Evolutionary conservation across 2,888 invertebrate species (phyloP), one percentile per base, ranked within the genome.

Genomic region (Eilema depressum): DNA sequence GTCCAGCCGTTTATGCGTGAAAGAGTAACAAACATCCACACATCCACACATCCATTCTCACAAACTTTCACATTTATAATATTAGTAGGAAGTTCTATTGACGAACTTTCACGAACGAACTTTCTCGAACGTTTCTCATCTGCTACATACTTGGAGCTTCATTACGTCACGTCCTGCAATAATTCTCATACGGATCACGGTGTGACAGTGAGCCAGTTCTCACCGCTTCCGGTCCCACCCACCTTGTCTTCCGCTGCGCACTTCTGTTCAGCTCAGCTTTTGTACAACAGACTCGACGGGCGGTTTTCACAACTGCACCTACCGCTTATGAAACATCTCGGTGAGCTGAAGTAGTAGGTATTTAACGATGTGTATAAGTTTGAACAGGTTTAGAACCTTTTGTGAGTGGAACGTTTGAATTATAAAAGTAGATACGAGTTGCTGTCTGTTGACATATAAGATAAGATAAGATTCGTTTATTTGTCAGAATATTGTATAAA

Each of bases 161-260:
- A 17, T 41, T 14, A 41, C 17, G 3, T 33, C 33, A 33, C 33
- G 10, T 33, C 8, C 33, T 33, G 33, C 33, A 8, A 1, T 1
- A 33, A 8, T 33, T 8, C 8, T 1, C 33, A 8, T 33, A 33
- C 2, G 5, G 41, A 41, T 33, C 11, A 12, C 78, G 80, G 85
- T 85, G 80, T 84, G 56, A 62, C 61, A 2, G 59, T 10, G 57
- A 25, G 59, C 68, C 71, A 37, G 66, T 41, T 71, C 73, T 66
- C 67, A 66, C 71, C 71, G 76, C 69, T 83, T 82, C 83, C 85
- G 77, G 78, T 56, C 63, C 66, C 73, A 65, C 71, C 77, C 70
- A 74, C 80, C 78, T 77, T 72, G 70, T 69, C 74, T 82, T 79
- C 84, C 78, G 75, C 68, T 75, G 80, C 71, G 68, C 79, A 80